Evolutionary conservation across 2,113 vertebrate species (phyloP).

Genomic region (Diadophis punctatus): DNA sequence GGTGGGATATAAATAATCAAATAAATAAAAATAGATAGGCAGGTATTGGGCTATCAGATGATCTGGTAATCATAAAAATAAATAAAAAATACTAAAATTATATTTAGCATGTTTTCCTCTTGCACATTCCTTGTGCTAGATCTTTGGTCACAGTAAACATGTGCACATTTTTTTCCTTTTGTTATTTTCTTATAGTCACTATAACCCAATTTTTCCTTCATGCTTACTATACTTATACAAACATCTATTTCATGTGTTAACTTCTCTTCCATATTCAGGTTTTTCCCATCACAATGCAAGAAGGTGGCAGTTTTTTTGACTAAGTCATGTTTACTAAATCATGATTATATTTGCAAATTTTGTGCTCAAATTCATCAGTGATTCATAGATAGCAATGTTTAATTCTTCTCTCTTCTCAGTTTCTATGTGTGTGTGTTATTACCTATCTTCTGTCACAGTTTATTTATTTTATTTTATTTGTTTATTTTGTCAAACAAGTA

Average conservation of each 20-base stretch:
- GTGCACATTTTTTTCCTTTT: neutral
- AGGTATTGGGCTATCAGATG: neutral
- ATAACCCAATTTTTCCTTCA: neutral
- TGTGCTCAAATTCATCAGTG: neutral
- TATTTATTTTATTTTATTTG: too few species aligned
- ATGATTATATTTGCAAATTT: neutral
- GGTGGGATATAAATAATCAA: neutral
- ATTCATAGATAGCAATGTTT: neutral
- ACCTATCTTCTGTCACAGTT: neutral
- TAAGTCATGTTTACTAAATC: neutral
- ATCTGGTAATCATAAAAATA: neutral
- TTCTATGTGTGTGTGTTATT: neutral
- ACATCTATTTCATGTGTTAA: neutral
- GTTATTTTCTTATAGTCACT: neutral
- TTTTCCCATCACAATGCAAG: neutral
- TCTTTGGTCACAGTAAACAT: neutral
- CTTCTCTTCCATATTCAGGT: neutral
- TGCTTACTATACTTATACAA: neutral
- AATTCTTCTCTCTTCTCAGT: neutral
- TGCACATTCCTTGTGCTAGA: neutral
- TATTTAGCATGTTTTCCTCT: neutral
- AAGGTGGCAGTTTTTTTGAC: neutral
- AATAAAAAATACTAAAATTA: neutral
- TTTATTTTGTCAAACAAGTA: too few species aligned
- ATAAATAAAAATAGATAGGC: neutral